phyloP scores from a whole-genome alignment of 2,113 vertebrate species.

The Hyperopisus bebe region DNA sequence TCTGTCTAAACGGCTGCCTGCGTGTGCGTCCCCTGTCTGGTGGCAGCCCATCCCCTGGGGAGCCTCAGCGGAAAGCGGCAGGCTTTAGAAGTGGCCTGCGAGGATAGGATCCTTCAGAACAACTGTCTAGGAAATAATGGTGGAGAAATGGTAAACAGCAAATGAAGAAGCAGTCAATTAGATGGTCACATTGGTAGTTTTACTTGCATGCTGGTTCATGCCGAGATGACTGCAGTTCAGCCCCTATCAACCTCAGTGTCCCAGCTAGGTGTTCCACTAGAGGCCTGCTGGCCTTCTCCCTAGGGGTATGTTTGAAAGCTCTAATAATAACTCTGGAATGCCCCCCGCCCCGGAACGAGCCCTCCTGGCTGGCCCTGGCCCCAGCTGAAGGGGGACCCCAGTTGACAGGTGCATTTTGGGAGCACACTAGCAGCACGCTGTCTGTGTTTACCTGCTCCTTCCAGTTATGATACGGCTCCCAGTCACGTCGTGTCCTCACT shows the following conservation, averaged over 20 bases:
- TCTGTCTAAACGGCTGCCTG: background rate
- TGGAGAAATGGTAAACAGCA: background rate
- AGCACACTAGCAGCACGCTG: background rate
- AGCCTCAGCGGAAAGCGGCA: background rate
- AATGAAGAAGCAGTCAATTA: background rate
- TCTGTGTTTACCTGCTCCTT: background rate
- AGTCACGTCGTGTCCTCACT: background rate
- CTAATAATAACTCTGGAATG: conserved; percentile 12
- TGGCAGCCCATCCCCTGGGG: background rate
- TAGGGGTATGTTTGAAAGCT: background rate
- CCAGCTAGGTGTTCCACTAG: background rate
- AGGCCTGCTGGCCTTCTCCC: background rate
- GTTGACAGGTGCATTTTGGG: conserved; percentile 5
- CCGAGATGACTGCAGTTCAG: background rate
- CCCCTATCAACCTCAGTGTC: background rate
- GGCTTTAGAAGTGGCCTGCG: background rate
- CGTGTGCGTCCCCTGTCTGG: background rate
- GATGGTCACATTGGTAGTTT: background rate
- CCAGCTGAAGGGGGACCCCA: background rate
- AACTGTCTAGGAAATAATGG: background rate
- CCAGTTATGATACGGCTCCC: background rate
- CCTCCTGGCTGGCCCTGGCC: background rate
- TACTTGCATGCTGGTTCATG: background rate
- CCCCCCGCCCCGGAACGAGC: background rate
- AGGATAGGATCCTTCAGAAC: background rate